A percentile compares a stretch with the other conserved stretches of the same genome.
Evolutionary conservation across 2,797 vertebrate genomes (phyloP).

Genomic region (Harpagifer antarcticus): DNA sequence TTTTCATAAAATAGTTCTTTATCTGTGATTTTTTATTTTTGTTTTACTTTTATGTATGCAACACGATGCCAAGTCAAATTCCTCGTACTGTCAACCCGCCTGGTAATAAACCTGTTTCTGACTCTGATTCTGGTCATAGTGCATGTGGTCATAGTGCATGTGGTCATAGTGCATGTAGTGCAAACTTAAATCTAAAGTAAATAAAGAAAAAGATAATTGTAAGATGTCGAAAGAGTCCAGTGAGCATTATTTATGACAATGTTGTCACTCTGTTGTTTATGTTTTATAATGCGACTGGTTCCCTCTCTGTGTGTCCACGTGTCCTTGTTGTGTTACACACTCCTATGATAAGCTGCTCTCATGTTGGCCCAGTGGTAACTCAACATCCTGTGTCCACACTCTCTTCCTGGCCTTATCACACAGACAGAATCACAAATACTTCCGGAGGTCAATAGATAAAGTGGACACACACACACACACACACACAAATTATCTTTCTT

Average conservation of each 20-base stretch:
- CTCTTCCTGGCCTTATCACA: slow-evolving; percentile 72
- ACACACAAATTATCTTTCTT: slow-evolving; percentile 9
- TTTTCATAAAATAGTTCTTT: too few relatives aligned
- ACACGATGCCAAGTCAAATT: too few relatives aligned
- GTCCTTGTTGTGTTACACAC: slow-evolving; percentile 45
- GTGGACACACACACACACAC: slow-evolving; percentile 26
- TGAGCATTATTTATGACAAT: too few relatives aligned
- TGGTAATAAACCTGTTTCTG: too few relatives aligned
- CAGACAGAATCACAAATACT: slow-evolving; percentile 80
- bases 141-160: too few relatives aligned
- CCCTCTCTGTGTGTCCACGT: slow-evolving; percentile 35
- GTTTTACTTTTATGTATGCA: too few relatives aligned
- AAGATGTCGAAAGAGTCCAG: background rate
- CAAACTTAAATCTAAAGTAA: too few relatives aligned
- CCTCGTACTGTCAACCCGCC: too few relatives aligned
- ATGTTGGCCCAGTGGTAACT: slow-evolving; percentile 69
- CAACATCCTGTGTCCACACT: slow-evolving; percentile 77
- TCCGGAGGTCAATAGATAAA: slow-evolving; percentile 80
- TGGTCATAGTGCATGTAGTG: too few relatives aligned
- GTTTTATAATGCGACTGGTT: background rate
- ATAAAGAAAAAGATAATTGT: background rate
- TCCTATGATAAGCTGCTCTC: slow-evolving; percentile 61
- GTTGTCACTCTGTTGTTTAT: too few relatives aligned
- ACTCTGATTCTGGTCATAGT: too few relatives aligned
- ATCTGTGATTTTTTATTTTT: too few relatives aligned